phyloP scores from a whole-genome alignment of 2,113 vertebrate genomes.

The Neotragus pygmaeus region DNA sequence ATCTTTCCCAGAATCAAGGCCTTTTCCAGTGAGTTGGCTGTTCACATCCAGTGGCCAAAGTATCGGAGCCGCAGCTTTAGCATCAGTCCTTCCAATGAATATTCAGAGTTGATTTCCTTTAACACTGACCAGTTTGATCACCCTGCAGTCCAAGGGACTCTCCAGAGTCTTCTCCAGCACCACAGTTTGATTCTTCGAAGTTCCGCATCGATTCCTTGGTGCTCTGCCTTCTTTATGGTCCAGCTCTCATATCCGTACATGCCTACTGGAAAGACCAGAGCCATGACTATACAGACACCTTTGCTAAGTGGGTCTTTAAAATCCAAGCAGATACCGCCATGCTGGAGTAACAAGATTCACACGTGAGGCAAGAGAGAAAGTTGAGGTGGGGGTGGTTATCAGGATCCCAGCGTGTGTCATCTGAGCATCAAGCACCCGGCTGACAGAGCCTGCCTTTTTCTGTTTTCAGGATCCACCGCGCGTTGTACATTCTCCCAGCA shows the following conservation, averaged over 20 bases:
- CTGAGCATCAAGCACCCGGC: too few relatives aligned
- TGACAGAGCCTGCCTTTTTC: fast-evolving
- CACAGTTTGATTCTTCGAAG: background rate
- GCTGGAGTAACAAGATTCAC: fast-evolving
- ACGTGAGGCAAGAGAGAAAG: fast-evolving
- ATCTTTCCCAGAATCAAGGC: background rate
- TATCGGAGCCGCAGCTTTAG: background rate
- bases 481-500: background rate
- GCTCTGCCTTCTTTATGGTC: background rate
- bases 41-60: background rate
- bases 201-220: fast-evolving
- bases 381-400: background rate
- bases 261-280: background rate
- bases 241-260: background rate
- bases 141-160: background rate
- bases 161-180: background rate
- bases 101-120: background rate
- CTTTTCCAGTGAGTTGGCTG: background rate
- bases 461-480: fast-evolving
- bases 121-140: background rate
- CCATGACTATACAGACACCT: background rate
- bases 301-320: background rate
- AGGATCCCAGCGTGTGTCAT: fast-evolving
- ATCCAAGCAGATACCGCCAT: fast-evolving
- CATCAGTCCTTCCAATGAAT: background rate